phyloP scores from a whole-genome alignment of 2,888 invertebrate genomes.

The Drosophila lutescens region DNA sequence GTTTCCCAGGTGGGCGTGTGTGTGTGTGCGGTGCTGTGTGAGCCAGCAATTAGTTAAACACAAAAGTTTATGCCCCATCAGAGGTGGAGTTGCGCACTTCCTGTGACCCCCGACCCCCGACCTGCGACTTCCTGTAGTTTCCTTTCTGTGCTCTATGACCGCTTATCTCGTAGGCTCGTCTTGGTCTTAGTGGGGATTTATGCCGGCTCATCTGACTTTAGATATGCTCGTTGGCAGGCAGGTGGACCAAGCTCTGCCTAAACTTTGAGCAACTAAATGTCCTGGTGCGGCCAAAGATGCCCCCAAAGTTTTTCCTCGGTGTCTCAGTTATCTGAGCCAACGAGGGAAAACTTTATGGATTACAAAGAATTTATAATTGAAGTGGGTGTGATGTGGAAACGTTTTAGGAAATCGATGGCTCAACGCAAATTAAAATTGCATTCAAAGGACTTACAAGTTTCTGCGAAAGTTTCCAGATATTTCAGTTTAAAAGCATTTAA shows the following conservation, averaged over 20 bases:
- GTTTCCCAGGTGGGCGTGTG: conserved; percentile 1
- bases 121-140: conserved; percentile 4
- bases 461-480: neutral
- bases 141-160: conserved; percentile 15
- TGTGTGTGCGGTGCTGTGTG: conserved; percentile 7
- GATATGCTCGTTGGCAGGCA: conserved; percentile 17
- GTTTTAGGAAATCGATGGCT: conserved; percentile 26
- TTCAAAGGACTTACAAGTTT: neutral
- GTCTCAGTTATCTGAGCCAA: conserved; percentile 15
- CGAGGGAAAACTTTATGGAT: conserved; percentile 30
- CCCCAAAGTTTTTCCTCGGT: conserved; percentile 12
- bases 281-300: conserved; percentile 28
- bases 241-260: conserved; percentile 5
- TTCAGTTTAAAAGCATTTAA: neutral
- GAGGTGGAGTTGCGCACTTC: conserved; percentile 23
- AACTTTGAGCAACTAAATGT: conserved; percentile 42
- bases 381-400: conserved; percentile 13
- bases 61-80: conserved; percentile 62
- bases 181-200: conserved; percentile 38
- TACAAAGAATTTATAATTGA: conserved; percentile 39
- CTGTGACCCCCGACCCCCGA: conserved; percentile 10
- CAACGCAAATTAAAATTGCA: conserved; percentile 32
- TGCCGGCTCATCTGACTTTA: conserved; percentile 42
- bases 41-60: conserved; percentile 65
- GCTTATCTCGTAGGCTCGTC: conserved; percentile 32